These are phyloP conservation scores for Radopholus similis DNA, from an alignment of 1,140 invertebrate species.

Conservation along the genomic window DNA sequence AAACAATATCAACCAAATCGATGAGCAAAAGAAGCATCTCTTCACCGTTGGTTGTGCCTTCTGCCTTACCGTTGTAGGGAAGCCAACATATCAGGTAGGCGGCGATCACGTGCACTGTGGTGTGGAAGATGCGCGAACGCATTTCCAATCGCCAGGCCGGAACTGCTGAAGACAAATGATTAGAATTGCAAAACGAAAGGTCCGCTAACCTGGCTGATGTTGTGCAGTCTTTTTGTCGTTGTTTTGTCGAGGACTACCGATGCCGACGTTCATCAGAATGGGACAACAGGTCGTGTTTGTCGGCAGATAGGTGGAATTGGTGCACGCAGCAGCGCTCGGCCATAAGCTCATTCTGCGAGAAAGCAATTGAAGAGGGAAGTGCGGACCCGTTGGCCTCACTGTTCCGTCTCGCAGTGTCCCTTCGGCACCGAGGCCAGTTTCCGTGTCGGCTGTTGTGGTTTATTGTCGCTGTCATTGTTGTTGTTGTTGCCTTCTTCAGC, in stretches of 20 bases:
- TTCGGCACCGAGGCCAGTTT: not conserved
- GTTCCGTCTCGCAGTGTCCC: not conserved
- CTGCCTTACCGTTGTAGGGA: slow-evolving; percentile 41
- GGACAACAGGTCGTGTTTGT: not conserved
- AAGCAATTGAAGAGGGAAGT: too few relatives aligned
- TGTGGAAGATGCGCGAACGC: slow-evolving; percentile 47
- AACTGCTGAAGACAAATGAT: slow-evolving; percentile 13
- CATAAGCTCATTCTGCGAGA: too few relatives aligned
- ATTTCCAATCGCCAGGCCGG: slow-evolving; percentile 47
- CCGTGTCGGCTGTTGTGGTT: not conserved
- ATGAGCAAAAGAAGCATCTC: too few relatives aligned
- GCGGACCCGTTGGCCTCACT: not conserved
- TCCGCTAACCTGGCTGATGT: not conserved
- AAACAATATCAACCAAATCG: too few relatives aligned
- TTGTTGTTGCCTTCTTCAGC: not conserved
- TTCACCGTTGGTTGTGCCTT: too few relatives aligned
- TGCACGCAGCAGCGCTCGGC: not conserved
- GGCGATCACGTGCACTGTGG: slow-evolving; percentile 47
- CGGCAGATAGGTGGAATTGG: not conserved
- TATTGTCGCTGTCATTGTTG: slow-evolving; percentile 1
- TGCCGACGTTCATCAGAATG: too few relatives aligned
- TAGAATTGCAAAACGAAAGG: not conserved
- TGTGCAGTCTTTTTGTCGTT: too few relatives aligned
- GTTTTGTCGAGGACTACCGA: too few relatives aligned
- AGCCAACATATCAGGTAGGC: slow-evolving; percentile 47